Percentiles rank a stretch among this genome's conserved stretches.
Evolutionary conservation across 2,888 invertebrate genomes (phyloP).

Genomic region (Anodontia alba): DNA sequence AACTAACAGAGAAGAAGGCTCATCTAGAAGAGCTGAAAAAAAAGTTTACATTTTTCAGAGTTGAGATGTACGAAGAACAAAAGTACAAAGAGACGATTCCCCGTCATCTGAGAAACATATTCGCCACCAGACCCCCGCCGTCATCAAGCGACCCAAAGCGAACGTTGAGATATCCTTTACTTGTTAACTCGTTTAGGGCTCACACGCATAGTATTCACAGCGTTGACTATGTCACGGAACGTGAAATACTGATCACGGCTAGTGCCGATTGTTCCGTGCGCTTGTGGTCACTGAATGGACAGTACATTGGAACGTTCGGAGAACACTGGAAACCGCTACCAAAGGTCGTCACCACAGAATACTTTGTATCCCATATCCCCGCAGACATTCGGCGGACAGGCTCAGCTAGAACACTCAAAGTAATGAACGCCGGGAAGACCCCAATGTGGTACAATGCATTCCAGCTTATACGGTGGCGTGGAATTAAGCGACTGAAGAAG

Average conservation of each 20-base stretch:
- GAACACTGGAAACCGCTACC: constrained; percentile 88
- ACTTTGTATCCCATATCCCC: constrained; percentile 86
- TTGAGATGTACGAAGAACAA: constrained; percentile 53
- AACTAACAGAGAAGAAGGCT: constrained; percentile 37
- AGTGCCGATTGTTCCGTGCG: constrained; percentile 89
- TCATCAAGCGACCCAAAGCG: constrained; percentile 64
- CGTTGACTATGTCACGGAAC: constrained; percentile 89
- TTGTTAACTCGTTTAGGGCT: constrained; percentile 86
- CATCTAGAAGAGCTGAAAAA: constrained; percentile 57
- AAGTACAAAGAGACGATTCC: constrained; percentile 37
- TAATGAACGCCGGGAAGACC: constrained; percentile 70
- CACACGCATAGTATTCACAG: constrained; percentile 90
- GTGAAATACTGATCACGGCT: constrained; percentile 89
- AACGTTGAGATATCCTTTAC: constrained; percentile 73
- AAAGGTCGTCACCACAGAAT: constrained; percentile 80
- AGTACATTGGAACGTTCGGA: constrained; percentile 90
- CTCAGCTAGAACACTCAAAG: constrained; percentile 92
- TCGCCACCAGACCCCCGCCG: constrained; percentile 69
- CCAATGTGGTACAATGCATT: constrained; percentile 70
- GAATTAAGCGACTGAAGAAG: constrained; percentile 56
- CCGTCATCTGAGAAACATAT: constrained; percentile 41
- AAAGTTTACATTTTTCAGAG: constrained; percentile 69
- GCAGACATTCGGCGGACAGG: constrained; percentile 91
- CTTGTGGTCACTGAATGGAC: constrained; percentile 79
- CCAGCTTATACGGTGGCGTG: constrained; percentile 53